Conservation (phyloP, 2,797 vertebrate genomes). For the Poecilia gillii region DNA sequence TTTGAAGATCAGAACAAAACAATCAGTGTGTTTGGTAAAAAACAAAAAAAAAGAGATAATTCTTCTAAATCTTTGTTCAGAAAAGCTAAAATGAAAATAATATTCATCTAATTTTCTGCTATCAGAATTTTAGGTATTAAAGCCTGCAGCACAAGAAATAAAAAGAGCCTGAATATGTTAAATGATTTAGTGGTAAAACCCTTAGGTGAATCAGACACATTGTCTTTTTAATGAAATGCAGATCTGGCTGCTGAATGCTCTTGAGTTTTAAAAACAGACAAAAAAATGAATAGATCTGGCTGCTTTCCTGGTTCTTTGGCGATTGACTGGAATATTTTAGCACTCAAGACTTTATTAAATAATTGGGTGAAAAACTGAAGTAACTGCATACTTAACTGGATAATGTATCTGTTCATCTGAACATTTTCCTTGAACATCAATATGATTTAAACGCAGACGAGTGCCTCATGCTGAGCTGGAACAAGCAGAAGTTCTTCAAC, state of each 20-base stretch:
- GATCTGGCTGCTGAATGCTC: neutral
- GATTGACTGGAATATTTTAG: neutral
- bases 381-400: neutral
- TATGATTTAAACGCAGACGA: neutral
- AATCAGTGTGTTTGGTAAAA: neutral
- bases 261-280: neutral
- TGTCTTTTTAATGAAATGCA: neutral
- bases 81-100: neutral
- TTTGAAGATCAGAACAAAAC: neutral
- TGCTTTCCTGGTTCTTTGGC: neutral
- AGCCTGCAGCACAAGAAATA: neutral
- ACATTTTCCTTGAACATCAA: neutral
- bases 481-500: neutral
- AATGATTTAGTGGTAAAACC: neutral
- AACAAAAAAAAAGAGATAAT: neutral
- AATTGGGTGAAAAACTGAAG: neutral
- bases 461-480: neutral
- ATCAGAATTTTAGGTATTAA: neutral
- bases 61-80: neutral
- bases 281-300: neutral
- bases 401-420: neutral
- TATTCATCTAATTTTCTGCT: neutral
- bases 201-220: neutral
- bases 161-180: neutral
- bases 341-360: neutral